Evolutionary conservation across 2,888 invertebrate species (phyloP), one percentile per base, ranked within the genome.

Genomic region (Rhyacophila evoluta): DNA sequence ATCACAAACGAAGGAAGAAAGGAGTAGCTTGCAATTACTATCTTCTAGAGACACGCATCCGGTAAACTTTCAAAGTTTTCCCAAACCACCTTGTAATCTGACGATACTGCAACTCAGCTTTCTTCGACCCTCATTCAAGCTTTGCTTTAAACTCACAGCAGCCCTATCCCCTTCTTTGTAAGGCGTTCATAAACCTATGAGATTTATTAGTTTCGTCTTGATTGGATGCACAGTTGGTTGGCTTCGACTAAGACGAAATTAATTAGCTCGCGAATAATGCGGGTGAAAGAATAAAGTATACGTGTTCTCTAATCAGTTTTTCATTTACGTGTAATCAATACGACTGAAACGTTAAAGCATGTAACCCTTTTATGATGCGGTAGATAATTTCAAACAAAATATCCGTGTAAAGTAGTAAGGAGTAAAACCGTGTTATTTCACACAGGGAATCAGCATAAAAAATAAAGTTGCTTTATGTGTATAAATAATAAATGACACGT

Each of bases 11-110:
- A 8, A 25, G 55, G 55, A 55, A 25, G n/a, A 55, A 55, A 10
- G 55, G 55, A 55, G 55, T 25, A 77, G 41, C 68, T 72, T 78
- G 74, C 74, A 78, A 78, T 78, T 78, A 78, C 78, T 78, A 78
- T 78, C 78, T 74, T 12, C 68, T 25, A 70, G 69, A 38, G 36
- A 74, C 78, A 78, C 74, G 74, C 78, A 69, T 74, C 28, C 67
- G 27, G 6, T n/a, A 70, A 74, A 78, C 78, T 78, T 78, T 72
- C 74, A 69, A 78, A 68, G 72, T 74, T 70, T 72, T 41, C 67
- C 27, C 27, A 29, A 74, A 68, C 55, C 69, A 72, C 41, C 71
- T 33, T 71, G 74, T 38, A 74, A 74, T 67, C 68, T 29, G 68
- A 74, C 25, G 38, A 74, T 29, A 74, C 74, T 71, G 33, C 28